Conservation (phyloP, 2,797 vertebrate species). For the Ara ararauna region DNA sequence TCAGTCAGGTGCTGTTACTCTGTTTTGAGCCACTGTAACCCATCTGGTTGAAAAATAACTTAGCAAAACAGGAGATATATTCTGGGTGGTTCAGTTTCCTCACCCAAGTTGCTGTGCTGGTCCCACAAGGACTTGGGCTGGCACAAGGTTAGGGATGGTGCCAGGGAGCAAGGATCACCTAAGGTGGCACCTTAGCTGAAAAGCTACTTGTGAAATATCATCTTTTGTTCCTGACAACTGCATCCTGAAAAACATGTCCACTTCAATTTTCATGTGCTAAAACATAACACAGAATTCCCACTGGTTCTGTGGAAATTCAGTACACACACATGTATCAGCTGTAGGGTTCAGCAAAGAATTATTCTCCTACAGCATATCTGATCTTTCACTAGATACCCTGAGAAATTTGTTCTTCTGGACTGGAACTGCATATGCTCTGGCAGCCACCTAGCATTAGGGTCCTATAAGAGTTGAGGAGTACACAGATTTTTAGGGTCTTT, state of each 20-base stretch:
- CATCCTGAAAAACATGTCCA: not conserved
- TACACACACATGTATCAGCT: not conserved
- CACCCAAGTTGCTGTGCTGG: not conserved
- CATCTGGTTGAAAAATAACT: not conserved
- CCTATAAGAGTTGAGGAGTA: slow-evolving; percentile 31
- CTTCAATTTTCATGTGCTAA: not conserved
- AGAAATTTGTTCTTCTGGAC: slow-evolving; percentile 42
- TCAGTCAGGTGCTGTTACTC: not conserved
- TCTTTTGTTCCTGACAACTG: not conserved
- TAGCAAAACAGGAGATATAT: not conserved
- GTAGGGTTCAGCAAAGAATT: not conserved
- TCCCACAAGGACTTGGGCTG: not conserved
- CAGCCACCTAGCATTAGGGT: not conserved
- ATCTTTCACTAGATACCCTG: slow-evolving; percentile 6
- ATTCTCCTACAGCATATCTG: not conserved
- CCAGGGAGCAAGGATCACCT: not conserved
- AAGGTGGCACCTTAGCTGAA: not conserved
- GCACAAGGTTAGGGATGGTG: not conserved
- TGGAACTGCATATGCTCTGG: slow-evolving; percentile 9
- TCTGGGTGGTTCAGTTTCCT: not conserved
- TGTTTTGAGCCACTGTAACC: not conserved
- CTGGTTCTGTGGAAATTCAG: not conserved
- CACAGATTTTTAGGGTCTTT: slow-evolving; percentile 41
- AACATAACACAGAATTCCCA: not conserved
- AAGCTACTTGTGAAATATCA: not conserved